Evolutionary conservation across 2,113 vertebrate genomes (phyloP), one percentile per base, ranked within the genome.

Genomic region (Chaetura pelagica): DNA sequence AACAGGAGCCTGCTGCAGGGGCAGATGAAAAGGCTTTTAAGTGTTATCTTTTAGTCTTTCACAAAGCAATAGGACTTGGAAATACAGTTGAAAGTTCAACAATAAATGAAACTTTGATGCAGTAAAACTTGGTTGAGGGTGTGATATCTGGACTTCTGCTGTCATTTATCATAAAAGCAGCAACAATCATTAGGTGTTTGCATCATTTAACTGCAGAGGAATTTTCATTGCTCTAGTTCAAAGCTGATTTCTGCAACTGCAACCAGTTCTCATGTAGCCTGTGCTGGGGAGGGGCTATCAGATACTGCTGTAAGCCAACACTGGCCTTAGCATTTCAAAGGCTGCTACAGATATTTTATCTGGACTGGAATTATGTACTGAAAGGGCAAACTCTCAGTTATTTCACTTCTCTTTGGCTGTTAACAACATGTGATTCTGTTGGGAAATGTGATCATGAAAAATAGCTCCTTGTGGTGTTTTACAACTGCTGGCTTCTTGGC

Each of bases 151-250:
- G 4, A 29, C 8, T 15, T 61, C 44, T 54, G 29, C 49, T 52
- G 52, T 79, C 62, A 57, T 6, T 73, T 71, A 58, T 38, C 67
- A 69, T 57, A 77, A 87, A 93, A 62, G 35, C 35, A 46, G 72
- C 35, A 85, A 83, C 89, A 93, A 16, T 14, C 48, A 42, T 26
- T 64, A 71, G 79, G 57, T 86, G 61, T 93, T 73, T 58, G 48
- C 8, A 1, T 81, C 64, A 88, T 57, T 74, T 81, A 40, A 21
- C 52, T 59, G 49, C 75, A 27, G 40, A 68, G 52, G 82, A 86
- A 71, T 93, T 86, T 86, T 89, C n/a, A 93, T 81, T 90, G 85
- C 92, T 75, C 34, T 62, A 34, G 87, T 68, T 94, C 61, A 93
- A 89, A 93, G 83, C 49, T 84, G 19, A 81, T 88, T 93, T 88